A percentile compares a stretch with the other conserved stretches of the same genome.
These are phyloP conservation scores for Perizoma affinitatum DNA, from an alignment of 2,888 invertebrate species.

Conservation along the genomic window DNA sequence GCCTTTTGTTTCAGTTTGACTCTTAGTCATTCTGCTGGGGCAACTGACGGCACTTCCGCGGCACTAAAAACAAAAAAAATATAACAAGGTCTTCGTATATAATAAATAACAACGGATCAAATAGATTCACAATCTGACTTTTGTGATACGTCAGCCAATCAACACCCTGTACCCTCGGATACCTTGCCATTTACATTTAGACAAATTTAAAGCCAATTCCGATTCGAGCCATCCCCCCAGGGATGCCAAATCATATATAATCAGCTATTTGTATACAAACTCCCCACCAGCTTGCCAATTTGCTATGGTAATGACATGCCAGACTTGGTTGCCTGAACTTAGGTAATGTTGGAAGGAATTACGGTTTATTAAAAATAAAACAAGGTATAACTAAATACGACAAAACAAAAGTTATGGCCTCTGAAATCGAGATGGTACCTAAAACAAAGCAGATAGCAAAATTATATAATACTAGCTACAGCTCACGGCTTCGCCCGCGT, in stretches of 20 bases:
- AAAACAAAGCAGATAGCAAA: too few relatives aligned
- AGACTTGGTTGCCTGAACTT: conserved; percentile 7
- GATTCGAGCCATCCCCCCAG: conserved; percentile 3
- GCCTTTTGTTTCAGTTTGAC: too few relatives aligned
- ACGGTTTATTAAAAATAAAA: conserved; percentile 7
- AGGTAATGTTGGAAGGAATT: conserved; percentile 5
- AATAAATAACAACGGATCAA: too few relatives aligned
- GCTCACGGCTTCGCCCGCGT: too few relatives aligned
- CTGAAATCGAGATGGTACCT: too few relatives aligned
- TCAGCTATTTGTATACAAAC: conserved; percentile 28
- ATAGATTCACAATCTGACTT: neutral
- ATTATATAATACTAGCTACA: too few relatives aligned
- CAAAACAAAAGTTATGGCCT: too few relatives aligned
- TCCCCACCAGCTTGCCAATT: conserved; percentile 5
- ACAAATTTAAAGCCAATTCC: conserved; percentile 19
- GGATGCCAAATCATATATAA: conserved; percentile 7
- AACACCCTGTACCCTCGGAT: conserved; percentile 2
- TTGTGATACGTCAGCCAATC: conserved; percentile 7
- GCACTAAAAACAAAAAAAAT: too few relatives aligned
- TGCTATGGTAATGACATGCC: conserved; percentile 12
- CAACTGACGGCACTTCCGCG: too few relatives aligned
- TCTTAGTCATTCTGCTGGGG: too few relatives aligned
- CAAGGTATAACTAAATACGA: too few relatives aligned
- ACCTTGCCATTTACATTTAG: conserved; percentile 15
- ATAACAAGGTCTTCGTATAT: too few relatives aligned